phyloP scores from a whole-genome alignment of 2,888 invertebrate species.

The Luffia ferchaultella region DNA sequence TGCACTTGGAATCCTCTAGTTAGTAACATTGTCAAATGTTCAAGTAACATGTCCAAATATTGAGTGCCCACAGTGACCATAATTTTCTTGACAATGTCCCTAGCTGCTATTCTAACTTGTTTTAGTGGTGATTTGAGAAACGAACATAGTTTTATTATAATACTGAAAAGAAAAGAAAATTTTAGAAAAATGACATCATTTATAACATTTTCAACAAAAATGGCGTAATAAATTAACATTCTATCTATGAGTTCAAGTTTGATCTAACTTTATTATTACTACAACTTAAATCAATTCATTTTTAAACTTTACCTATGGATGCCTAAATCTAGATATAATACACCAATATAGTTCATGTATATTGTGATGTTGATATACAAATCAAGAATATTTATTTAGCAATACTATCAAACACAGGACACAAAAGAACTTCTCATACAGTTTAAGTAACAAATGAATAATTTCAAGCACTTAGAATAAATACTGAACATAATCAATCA shows the following conservation, averaged over 20 bases:
- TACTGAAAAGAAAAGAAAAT: constrained; percentile 55
- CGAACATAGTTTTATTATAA: constrained; percentile 88
- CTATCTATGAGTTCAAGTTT: too few species aligned
- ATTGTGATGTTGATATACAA: too few species aligned
- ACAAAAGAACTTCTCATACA: too few species aligned
- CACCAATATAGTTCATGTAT: too few species aligned
- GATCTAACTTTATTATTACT: too few species aligned
- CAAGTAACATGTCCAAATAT: constrained; percentile 79
- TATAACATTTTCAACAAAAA: background rate
- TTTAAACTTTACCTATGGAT: too few species aligned
- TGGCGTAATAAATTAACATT: background rate
- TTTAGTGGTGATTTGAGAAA: constrained; percentile 90
- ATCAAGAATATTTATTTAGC: background rate
- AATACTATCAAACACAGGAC: too few species aligned
- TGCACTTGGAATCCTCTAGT: constrained; percentile 94
- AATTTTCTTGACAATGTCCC: constrained; percentile 93
- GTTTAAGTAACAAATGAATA: background rate
- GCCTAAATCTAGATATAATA: too few species aligned
- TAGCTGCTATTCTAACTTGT: constrained; percentile 83
- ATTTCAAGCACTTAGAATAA: background rate
- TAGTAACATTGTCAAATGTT: constrained; percentile 81
- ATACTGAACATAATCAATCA: constrained; percentile 37
- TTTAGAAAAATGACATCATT: background rate
- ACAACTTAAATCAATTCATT: too few species aligned
- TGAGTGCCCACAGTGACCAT: constrained; percentile 84